Base-by-base conservation (phyloP, 2,113 vertebrate genomes). In the Danio rerio region DNA sequence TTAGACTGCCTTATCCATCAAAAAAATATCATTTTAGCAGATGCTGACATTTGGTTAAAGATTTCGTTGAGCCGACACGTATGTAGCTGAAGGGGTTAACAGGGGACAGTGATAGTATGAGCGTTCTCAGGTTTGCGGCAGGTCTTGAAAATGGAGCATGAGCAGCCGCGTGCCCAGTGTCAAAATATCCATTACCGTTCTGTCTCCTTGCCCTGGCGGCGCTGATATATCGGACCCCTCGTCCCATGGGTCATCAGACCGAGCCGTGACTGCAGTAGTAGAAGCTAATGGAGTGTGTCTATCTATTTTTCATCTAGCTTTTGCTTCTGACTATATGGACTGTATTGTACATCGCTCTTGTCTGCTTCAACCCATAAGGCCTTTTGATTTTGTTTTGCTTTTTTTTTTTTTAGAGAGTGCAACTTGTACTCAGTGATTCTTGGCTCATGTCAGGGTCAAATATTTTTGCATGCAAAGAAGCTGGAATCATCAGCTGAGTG, bases 221-320 rank as follows among this genome's bases (percentile, higher is more conserved):
- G 7, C 47, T 66, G 77, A 53, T 79, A 55, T 66, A 79, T 79
- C 62, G 11, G 62, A 68, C 77, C 62, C 40, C 31, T 79, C 49
- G 66, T 79, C 49, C 77, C 49, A 66, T 53, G 77, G 77, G 77
- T 79, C 77, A 79, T 79, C 77, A 65, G 62, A 66, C 62, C 7
- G 31, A 79, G 31, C 21, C 16, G 7, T 49, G 47, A 55, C 62
- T 66, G 75, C 75, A 79, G 62, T 79, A 55, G 61, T 66, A 53
- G 77, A 62, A 81, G 69, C 55, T 72, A 81, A 72, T 73, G 56
- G 80, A 81, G 66, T 81, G 59, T 65, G 47, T 74, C 47, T 63
- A 53, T 63, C 20, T 73, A 72, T 74, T 81, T 61, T 81, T 74
- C 70, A 73, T 63, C 53, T 59, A 55, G 58, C 69, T 72, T 10